Conservation (phyloP, 1,140 invertebrate genomes). For the Drosophila leontia region DNA sequence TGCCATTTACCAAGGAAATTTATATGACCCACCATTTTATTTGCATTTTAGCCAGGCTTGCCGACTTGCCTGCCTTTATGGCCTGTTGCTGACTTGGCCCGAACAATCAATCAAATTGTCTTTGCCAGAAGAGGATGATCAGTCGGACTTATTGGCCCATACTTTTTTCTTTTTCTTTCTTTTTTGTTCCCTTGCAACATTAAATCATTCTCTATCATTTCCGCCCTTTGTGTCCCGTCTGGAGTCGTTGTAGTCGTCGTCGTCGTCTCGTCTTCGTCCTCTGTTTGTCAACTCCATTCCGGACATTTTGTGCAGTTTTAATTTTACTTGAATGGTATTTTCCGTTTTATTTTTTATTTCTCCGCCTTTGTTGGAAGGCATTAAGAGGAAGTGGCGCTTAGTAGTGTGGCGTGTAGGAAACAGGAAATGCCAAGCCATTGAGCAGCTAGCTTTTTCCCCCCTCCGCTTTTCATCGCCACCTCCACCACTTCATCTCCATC, state of each 20-base stretch:
- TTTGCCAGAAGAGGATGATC: constrained; percentile 46
- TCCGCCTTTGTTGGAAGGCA: constrained; percentile 39
- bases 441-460: constrained; percentile 15
- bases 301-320: constrained; percentile 76
- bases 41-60: constrained; percentile 30
- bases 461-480: background rate
- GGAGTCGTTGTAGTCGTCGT: constrained; percentile 25
- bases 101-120: constrained; percentile 77
- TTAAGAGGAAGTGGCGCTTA: constrained; percentile 67
- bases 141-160: constrained; percentile 35
- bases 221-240: constrained; percentile 61
- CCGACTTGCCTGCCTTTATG: constrained; percentile 35
- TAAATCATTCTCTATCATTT: constrained; percentile 82
- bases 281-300: constrained; percentile 53
- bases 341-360: constrained; percentile 24
- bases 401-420: constrained; percentile 68
- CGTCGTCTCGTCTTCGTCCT: constrained; percentile 1
- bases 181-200: constrained; percentile 49
- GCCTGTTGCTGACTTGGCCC: constrained; percentile 40
- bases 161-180: constrained; percentile 5
- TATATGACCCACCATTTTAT: constrained; percentile 51
- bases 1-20: constrained; percentile 42
- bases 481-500: background rate
- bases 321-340: constrained; percentile 71
- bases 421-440: constrained; percentile 67